Percentiles rank a stretch among this genome's conserved stretches.
Conservation (phyloP, 2,797 vertebrate genomes). For the Danio albolineatus region DNA sequence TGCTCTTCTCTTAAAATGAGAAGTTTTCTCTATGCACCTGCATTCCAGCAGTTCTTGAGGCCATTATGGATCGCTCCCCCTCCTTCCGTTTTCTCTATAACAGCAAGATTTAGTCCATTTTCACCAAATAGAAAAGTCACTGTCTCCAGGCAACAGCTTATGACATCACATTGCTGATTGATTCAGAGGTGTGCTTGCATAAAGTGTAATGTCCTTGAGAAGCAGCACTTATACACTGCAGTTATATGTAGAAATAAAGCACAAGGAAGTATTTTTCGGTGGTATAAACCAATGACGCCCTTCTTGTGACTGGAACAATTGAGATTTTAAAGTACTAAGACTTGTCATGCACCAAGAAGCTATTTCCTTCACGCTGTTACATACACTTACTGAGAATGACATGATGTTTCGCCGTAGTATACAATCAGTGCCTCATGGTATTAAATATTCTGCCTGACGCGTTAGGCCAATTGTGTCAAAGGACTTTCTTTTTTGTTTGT, state of each 20-base stretch:
- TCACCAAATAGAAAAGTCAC: background rate
- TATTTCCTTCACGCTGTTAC: slow-evolving; percentile 46
- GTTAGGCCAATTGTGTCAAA: slow-evolving; percentile 50
- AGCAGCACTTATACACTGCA: background rate
- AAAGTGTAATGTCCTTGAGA: slow-evolving; percentile 17
- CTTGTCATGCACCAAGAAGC: slow-evolving; percentile 4
- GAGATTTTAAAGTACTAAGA: background rate
- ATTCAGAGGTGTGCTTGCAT: background rate
- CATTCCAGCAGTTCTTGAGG: slow-evolving; percentile 64
- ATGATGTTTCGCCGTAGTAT: slow-evolving; percentile 32
- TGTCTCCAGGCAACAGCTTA: slow-evolving; percentile 10
- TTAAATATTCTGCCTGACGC: slow-evolving; percentile 14
- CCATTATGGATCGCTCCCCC: slow-evolving; percentile 25
- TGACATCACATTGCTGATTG: slow-evolving; percentile 20
- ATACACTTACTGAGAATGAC: slow-evolving; percentile 58
- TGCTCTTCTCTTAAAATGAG: slow-evolving; percentile 53
- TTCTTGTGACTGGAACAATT: slow-evolving; percentile 10
- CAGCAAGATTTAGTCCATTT: background rate
- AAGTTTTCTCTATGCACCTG: slow-evolving; percentile 73
- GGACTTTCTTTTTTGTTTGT: slow-evolving; percentile 53
- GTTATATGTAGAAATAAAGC: background rate
- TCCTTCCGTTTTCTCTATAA: background rate
- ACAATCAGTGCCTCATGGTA: slow-evolving; percentile 26
- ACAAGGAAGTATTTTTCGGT: background rate
- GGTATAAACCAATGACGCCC: slow-evolving; percentile 9